Conservation (phyloP, 2,113 vertebrate species). For the Hippocampus mohnikei region DNA sequence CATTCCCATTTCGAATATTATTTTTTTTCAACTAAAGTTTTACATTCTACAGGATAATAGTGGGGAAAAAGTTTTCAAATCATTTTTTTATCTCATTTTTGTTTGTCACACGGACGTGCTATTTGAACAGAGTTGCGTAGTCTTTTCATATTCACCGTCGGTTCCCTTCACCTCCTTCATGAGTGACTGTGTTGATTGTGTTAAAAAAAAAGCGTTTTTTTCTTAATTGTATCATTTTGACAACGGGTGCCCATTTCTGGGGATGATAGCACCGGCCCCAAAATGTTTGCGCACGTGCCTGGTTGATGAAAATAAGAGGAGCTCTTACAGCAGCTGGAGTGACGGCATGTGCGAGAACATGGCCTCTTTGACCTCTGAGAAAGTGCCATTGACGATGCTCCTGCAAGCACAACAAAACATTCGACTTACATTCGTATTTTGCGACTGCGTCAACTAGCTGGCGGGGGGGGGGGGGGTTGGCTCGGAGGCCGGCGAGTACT, state of each 20-base stretch:
- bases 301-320: background rate
- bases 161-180: too few species aligned
- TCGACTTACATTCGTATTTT: background rate
- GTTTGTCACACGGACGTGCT: too few species aligned
- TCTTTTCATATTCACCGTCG: too few species aligned
- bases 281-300: background rate
- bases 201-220: too few species aligned
- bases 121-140: too few species aligned
- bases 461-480: background rate
- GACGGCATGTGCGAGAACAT: slow-evolving; percentile 93
- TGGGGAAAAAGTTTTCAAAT: too few species aligned
- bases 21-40: too few species aligned
- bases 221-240: too few species aligned
- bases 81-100: too few species aligned
- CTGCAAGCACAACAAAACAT: slow-evolving; percentile 56
- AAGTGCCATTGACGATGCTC: slow-evolving; percentile 95
- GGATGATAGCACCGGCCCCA: background rate
- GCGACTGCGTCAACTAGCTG: background rate
- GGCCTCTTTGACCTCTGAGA: slow-evolving; percentile 90
- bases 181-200: too few species aligned
- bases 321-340: slow-evolving; percentile 91
- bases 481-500: slow-evolving; percentile 53
- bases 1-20: background rate
- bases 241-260: background rate
- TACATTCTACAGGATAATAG: too few species aligned